A percentile compares a stretch with the other conserved stretches of the same genome.
phyloP scores from a whole-genome alignment of 1,140 invertebrate genomes.

The Stegodyphus dumicola region DNA sequence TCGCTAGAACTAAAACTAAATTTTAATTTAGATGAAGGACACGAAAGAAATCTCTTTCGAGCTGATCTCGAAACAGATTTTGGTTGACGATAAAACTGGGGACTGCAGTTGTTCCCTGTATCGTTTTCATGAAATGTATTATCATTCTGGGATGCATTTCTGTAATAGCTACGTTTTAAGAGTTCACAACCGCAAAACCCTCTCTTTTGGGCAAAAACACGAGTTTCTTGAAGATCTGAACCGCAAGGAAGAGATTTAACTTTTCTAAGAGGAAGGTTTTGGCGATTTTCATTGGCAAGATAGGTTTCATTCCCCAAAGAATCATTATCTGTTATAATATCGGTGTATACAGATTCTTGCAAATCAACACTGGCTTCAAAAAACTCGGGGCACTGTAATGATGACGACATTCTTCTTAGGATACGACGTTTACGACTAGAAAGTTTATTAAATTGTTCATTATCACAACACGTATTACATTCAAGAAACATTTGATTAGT shows the following conservation, averaged over 20 bases:
- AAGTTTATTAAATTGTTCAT: neutral
- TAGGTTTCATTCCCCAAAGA: no score
- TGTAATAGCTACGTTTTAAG: neutral
- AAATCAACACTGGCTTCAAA: no score
- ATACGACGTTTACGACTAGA: conserved; percentile 27
- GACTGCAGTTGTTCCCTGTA: neutral
- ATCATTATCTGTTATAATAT: no score
- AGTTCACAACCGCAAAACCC: neutral
- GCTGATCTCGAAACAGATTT: neutral
- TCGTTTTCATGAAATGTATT: neutral
- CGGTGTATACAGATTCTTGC: no score
- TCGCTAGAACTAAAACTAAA: neutral
- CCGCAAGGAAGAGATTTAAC: neutral
- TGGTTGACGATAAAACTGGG: neutral
- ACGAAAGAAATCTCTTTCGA: conserved; percentile 14
- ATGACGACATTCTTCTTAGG: conserved; percentile 28
- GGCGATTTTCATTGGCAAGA: neutral
- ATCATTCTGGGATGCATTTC: neutral
- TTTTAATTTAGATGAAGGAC: neutral
- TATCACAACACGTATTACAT: no score
- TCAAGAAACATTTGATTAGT: no score
- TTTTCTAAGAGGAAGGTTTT: neutral
- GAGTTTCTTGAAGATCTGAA: neutral
- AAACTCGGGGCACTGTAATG: conserved; percentile 7
- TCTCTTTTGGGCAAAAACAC: neutral